Evolutionary conservation across 2,797 vertebrate species (phyloP), one percentile per base, ranked within the genome.

Genomic region (Thalassophryne amazonica): DNA sequence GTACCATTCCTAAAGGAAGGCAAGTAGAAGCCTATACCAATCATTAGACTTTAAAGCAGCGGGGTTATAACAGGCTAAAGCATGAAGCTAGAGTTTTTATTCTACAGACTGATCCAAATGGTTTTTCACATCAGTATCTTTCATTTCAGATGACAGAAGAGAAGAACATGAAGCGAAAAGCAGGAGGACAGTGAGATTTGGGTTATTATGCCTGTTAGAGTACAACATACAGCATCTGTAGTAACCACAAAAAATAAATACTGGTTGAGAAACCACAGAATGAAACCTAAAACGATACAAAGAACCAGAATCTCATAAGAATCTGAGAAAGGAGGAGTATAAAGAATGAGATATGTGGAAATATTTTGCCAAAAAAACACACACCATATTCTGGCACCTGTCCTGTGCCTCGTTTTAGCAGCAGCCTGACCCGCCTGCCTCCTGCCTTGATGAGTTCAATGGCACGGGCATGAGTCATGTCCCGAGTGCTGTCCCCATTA

Each of bases 1-100:
- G 93, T 91, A 97, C 94, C 94, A 97, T 95, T 97, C 97, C 97
- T 99, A 93, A 94, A 93, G 94, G 94, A 94, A 94, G 95, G 93
- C 94, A 94, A 97, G 93, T 94, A 96, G 93, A 94, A 95, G 93
- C 93, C 94, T 98, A 93, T 92, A 94, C 93, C 92, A 94, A 94
- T 96, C 91, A 96, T 95, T 95, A 94, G 92, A 93, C 91, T 95
- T n/a, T 92, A 93, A 91, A 93, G 91, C 91, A 92, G 90, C 88
- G 90, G 87, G 87, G 93, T 84, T 89, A 88, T 87, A 90, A 90
- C 85, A 93, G 81, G 92, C n/a, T n/a, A 24, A 22, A 60, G 53
- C 50, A 43, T 37, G 31, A 23, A 59, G 59, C 62, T 43, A 30
- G 40, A 18, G 20, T 47, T 50, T 45, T 69, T 58, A 41, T 40